A percentile compares a stretch with the other conserved stretches of the same genome.
Evolutionary conservation across 53 echinoderm and acorn worm genomes (phyloP).

Genomic region (Mesocentrotus franciscanus): DNA sequence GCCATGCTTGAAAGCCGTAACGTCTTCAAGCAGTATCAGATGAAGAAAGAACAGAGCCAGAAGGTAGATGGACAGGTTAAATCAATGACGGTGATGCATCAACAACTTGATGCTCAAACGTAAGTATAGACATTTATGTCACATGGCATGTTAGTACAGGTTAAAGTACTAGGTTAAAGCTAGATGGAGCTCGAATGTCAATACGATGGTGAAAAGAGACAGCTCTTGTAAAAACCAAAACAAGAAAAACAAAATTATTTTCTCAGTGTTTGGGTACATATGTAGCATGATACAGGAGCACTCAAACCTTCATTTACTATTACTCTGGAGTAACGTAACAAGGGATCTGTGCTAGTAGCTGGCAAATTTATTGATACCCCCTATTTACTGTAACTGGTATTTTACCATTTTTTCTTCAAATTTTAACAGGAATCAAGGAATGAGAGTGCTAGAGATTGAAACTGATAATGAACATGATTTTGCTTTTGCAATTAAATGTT

Average conservation of each 20-base stretch:
- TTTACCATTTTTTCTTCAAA: too few species aligned
- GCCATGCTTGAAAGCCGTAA: constrained; percentile 78
- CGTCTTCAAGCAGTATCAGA: constrained; percentile 81
- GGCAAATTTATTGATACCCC: too few species aligned
- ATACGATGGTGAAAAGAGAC: background rate
- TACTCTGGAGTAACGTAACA: too few species aligned
- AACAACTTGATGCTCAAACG: constrained; percentile 88
- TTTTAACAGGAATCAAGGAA: too few species aligned
- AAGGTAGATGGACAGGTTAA: constrained; percentile 73
- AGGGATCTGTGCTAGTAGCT: too few species aligned
- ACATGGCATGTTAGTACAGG: background rate
- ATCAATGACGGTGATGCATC: constrained; percentile 72
- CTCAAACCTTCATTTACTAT: too few species aligned
- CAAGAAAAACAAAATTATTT: background rate
- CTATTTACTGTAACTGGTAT: too few species aligned
- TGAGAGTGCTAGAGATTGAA: too few species aligned
- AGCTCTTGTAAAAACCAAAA: background rate
- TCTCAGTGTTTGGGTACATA: too few species aligned
- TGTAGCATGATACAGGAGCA: background rate
- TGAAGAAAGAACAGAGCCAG: constrained; percentile 79
- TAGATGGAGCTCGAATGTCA: background rate
- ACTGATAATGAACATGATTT: background rate
- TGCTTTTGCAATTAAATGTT: background rate
- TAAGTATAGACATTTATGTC: constrained; percentile 54
- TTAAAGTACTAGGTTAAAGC: background rate